phyloP scores from a whole-genome alignment of 2,113 vertebrate genomes.

The Colius striatus region DNA sequence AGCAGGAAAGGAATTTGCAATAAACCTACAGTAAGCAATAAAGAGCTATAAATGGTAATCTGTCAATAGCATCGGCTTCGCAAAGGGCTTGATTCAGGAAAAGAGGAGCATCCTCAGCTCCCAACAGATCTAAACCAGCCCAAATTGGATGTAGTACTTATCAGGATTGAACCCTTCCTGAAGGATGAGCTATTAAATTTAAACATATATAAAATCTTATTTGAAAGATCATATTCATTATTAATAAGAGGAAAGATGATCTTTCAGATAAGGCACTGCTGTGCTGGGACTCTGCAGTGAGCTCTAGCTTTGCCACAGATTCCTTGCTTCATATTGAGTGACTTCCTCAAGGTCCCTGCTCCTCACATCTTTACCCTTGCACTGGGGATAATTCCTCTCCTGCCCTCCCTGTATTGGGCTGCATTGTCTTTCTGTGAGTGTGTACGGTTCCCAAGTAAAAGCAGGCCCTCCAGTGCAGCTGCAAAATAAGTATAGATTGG shows the following conservation, averaged over 20 bases:
- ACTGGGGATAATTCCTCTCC: not conserved
- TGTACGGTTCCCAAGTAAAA: not conserved
- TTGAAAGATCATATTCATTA: conserved; percentile 26
- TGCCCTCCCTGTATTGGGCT: not conserved
- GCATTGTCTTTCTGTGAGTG: not conserved
- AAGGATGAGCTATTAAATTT: conserved; percentile 25
- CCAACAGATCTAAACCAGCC: not conserved
- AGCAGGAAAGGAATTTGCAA: conserved; percentile 27
- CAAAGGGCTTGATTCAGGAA: not conserved
- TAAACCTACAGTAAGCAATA: conserved; percentile 59
- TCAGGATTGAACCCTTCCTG: conserved; percentile 2
- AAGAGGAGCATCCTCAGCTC: conserved; percentile 7
- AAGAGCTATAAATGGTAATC: conserved; percentile 46
- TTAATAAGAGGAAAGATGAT: conserved; percentile 25
- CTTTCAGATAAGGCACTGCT: not conserved
- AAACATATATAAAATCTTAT: conserved; percentile 32
- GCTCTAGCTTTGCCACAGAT: not conserved
- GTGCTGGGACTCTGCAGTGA: not conserved
- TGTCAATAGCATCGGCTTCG: conserved; percentile 17
- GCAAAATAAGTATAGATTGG: not conserved
- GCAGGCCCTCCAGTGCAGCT: not conserved
- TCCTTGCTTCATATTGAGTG: not conserved
- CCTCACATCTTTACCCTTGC: not conserved
- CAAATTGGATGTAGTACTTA: not conserved
- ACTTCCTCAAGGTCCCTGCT: not conserved